Evolutionary conservation across 2,888 invertebrate species (phyloP), one percentile per base, ranked within the genome.

Genomic region (Melipona bicolor): DNA sequence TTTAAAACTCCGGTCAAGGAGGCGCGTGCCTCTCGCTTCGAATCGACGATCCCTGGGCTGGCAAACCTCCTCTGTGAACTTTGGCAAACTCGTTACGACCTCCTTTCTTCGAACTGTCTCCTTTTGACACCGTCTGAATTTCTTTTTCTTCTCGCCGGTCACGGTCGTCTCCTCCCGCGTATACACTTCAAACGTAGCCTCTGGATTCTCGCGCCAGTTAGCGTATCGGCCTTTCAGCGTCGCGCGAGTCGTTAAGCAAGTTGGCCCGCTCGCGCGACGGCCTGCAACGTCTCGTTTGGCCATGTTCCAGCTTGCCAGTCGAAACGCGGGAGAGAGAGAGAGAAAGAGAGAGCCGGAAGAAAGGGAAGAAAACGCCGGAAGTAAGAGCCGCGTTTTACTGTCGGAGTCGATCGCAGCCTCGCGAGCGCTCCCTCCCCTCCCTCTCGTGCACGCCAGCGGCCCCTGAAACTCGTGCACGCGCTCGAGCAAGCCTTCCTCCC

Each of bases 51-150:
- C 32, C 32, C 32, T 32, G 4, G 0, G 3, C 32, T 32, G 32
- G 32, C 32, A 3, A 32, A 77, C 59, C 81, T 70, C 32, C n/a
- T 9, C 43, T 59, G 65, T 15, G 17, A 81, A 82, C 62, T 82
- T 70, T 43, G 49, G 64, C 65, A 50, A 81, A 82, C 77, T 83
- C 82, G 77, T 77, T 83, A 82, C 82, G 56, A 74, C 74, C 74
- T 65, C 59, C 70, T 77, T 83, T 74, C 77, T 74, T 68, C 62
- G 27, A 68, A 61, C 43, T 71, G 56, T 36, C 36, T 13, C 49
- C 36, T 54, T 80, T 76, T 76, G 80, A 80, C 67, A 54, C 54
- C 61, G 61, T 17, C 43, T 43, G 54, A 72, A 64, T 52, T 65
- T 52, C 74, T 75, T 49, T 32, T 70, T 24, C 9, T 32, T 32